phyloP scores from a whole-genome alignment of 2,113 vertebrate genomes.

The Hymenochirus boettgeri region DNA sequence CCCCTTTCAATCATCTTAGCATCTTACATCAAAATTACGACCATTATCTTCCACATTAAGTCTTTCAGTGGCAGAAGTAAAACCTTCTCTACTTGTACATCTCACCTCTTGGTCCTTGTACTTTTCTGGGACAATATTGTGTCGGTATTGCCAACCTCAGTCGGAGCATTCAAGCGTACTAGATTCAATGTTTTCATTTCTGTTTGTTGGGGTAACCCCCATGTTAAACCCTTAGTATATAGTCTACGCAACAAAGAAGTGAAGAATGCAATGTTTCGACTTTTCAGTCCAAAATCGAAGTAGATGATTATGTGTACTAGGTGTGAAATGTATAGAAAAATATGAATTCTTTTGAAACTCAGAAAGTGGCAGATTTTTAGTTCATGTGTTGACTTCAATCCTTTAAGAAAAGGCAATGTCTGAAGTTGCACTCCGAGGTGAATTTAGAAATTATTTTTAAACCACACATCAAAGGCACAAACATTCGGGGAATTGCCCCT shows the following conservation, averaged over 20 bases:
- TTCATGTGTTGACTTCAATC: too few relatives aligned
- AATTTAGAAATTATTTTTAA: too few relatives aligned
- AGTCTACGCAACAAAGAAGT: conserved; percentile 24
- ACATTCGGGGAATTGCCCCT: too few relatives aligned
- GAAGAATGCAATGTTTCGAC: too few relatives aligned
- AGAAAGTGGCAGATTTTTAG: too few relatives aligned
- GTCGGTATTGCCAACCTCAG: conserved; percentile 39
- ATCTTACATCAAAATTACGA: conserved; percentile 44
- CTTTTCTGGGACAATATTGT: conserved; percentile 45
- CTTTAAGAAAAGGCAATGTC: too few relatives aligned
- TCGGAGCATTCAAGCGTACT: conserved; percentile 31
- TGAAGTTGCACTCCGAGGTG: too few relatives aligned
- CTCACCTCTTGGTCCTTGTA: conserved; percentile 44
- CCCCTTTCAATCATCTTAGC: conserved; percentile 42
- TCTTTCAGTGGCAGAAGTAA: conserved; percentile 40
- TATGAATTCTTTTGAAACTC: too few relatives aligned
- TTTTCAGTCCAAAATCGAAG: too few relatives aligned
- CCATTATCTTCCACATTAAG: conserved; percentile 37
- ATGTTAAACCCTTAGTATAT: conserved; percentile 22
- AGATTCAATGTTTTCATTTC: conserved; percentile 28
- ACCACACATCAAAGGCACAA: too few relatives aligned
- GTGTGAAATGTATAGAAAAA: too few relatives aligned
- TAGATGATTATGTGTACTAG: too few relatives aligned
- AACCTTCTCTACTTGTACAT: conserved; percentile 47
- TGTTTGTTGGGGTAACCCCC: conserved; percentile 1